phyloP scores from a whole-genome alignment of 2,113 vertebrate species.

The Psittacus erithacus region DNA sequence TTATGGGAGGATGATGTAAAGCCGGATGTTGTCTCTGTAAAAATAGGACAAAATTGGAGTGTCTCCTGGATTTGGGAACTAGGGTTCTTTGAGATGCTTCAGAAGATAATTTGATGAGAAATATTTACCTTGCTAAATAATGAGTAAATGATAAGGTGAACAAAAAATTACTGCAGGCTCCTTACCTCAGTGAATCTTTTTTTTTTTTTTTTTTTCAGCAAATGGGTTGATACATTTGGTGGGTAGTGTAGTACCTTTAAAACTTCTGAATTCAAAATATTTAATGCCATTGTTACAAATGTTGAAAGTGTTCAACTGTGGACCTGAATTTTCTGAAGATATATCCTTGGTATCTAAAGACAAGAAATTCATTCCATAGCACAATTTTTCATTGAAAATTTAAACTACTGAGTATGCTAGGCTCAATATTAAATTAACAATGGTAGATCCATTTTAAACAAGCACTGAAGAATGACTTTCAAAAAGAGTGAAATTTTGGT shows the following conservation, averaged over 20 bases:
- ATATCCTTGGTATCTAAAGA: background rate
- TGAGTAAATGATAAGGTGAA: background rate
- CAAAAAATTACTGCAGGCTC: background rate
- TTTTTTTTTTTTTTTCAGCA: background rate
- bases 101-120: background rate
- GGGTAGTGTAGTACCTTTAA: background rate
- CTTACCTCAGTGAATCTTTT: background rate
- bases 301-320: background rate
- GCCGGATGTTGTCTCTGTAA: background rate
- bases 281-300: background rate
- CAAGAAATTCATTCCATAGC: background rate
- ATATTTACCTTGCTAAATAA: background rate
- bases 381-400: background rate
- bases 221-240: background rate
- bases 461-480: background rate
- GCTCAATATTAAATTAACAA: background rate
- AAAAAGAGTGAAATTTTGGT: background rate
- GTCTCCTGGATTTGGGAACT: background rate
- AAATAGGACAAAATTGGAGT: background rate
- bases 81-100: background rate
- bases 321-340: background rate
- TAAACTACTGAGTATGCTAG: background rate
- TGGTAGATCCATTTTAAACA: background rate
- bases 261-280: background rate
- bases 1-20: background rate